Evolutionary conservation across 1,140 invertebrate species (phyloP).

Genomic region (Hormaphis cornu): DNA sequence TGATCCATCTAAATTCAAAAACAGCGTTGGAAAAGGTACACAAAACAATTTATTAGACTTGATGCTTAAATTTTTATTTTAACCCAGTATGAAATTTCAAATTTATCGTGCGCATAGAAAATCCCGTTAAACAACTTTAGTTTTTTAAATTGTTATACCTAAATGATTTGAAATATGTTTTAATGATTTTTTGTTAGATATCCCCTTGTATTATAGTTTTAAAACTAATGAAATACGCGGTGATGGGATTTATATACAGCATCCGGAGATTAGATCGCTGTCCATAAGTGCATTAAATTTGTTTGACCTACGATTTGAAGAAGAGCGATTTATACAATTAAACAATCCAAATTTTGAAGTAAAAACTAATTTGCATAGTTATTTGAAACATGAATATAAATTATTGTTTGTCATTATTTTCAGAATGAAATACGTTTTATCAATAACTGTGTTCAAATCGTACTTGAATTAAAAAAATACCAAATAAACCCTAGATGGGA

Average conservation of each 20-base stretch:
- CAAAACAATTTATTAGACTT: background rate
- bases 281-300: background rate
- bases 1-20: background rate
- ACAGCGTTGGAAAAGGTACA: background rate
- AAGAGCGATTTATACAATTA: background rate
- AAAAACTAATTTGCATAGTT: background rate
- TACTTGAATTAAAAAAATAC: background rate
- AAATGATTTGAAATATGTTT: no score
- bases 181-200: no score
- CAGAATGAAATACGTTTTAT: conserved; percentile 3
- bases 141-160: no score
- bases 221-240: background rate
- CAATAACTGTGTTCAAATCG: background rate
- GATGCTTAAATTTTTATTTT: no score
- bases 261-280: background rate
- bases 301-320: background rate
- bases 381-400: background rate
- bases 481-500: background rate
- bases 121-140: no score
- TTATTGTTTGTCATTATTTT: background rate
- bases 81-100: no score
- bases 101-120: background rate
- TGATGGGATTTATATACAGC: background rate
- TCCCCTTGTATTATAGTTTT: conserved; percentile 4
- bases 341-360: background rate